phyloP scores from a whole-genome alignment of 2,797 vertebrate species.

The Ctenosaura bakeri region DNA sequence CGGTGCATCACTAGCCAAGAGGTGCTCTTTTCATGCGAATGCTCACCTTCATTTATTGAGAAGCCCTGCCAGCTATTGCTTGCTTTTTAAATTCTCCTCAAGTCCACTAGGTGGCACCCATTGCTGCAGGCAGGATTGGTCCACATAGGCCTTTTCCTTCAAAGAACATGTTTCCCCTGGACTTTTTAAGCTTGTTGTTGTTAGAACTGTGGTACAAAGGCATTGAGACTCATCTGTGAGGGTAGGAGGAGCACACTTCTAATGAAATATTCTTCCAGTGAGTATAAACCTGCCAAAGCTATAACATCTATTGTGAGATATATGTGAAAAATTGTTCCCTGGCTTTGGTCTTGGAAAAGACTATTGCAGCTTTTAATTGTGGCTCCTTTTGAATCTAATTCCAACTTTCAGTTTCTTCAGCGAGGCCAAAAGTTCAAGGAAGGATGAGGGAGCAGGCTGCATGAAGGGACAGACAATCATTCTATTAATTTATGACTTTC shows the following conservation, averaged over 20 bases:
- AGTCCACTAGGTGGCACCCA: constrained; percentile 6
- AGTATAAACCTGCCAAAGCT: background rate
- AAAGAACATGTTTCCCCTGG: background rate
- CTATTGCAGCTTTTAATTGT: background rate
- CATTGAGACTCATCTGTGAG: background rate
- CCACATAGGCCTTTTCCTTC: background rate
- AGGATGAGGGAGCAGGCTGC: too few species aligned
- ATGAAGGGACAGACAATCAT: background rate
- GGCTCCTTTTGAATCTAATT: background rate
- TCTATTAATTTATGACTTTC: background rate
- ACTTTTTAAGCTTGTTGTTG: background rate
- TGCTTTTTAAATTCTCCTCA: background rate
- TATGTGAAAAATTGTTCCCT: background rate
- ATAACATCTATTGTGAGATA: background rate
- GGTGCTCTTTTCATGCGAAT: background rate
- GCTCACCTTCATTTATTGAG: background rate
- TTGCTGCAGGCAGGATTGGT: constrained; percentile 11
- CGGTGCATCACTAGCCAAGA: background rate
- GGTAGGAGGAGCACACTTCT: background rate
- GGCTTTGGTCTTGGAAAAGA: background rate
- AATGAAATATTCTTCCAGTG: background rate
- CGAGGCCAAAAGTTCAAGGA: background rate
- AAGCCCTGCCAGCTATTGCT: background rate
- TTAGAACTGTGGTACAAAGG: background rate
- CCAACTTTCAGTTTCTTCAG: background rate